Percentiles rank a stretch among this genome's conserved stretches.
Evolutionary conservation across 1,140 invertebrate genomes (phyloP).

Genomic region (Meloidogyne floridensis): DNA sequence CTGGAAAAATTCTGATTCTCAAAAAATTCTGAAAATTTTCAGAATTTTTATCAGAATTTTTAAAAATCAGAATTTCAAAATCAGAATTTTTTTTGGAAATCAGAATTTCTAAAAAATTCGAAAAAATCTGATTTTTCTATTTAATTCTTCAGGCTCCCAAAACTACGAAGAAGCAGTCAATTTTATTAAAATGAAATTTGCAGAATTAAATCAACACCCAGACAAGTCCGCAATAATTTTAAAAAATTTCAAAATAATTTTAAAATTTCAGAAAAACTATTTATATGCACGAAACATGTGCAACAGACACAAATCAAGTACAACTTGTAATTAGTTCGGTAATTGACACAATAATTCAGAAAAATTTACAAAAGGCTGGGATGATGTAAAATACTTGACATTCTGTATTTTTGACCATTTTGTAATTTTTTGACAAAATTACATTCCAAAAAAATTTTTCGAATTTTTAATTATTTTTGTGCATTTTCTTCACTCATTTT

Average conservation of each 20-base stretch:
- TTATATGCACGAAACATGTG: slow-evolving; percentile 65
- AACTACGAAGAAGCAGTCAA: slow-evolving; percentile 64
- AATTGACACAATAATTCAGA: slow-evolving; percentile 67
- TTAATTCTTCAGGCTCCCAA: slow-evolving; percentile 54
- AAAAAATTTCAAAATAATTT: background rate
- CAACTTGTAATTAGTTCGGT: slow-evolving; percentile 66
- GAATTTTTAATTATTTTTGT: no score
- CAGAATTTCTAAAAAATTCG: no score
- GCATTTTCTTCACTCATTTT: no score
- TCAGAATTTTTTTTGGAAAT: no score
- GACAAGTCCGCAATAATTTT: slow-evolving; percentile 47
- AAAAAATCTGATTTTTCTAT: background rate
- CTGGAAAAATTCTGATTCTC: background rate
- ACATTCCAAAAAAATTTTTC: background rate
- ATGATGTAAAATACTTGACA: slow-evolving; percentile 57
- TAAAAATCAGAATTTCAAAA: background rate
- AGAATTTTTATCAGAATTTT: background rate
- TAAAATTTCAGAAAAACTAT: slow-evolving; percentile 49
- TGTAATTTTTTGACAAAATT: background rate
- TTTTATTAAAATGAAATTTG: slow-evolving; percentile 64
- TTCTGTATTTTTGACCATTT: background rate
- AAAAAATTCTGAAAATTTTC: background rate
- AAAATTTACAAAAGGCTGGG: slow-evolving; percentile 66
- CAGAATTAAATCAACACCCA: slow-evolving; percentile 62
- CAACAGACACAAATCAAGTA: slow-evolving; percentile 66